A percentile compares a stretch with the other conserved stretches of the same genome.
Conservation (phyloP, 2,888 invertebrate genomes). For the Drosophila gaucha region DNA sequence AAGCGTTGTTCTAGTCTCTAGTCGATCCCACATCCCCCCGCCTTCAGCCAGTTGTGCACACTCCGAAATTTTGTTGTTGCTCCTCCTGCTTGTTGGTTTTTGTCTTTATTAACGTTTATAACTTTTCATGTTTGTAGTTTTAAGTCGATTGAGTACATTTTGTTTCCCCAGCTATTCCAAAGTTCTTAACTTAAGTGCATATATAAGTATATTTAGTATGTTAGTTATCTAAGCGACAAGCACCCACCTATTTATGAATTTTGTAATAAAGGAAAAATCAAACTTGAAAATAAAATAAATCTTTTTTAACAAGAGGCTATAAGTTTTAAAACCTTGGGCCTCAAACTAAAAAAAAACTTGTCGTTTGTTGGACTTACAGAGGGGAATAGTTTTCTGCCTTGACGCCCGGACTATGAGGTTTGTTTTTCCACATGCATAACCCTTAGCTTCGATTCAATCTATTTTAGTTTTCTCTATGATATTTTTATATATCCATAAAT, state of each 20-base stretch:
- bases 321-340: no score
- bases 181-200: slow-evolving; percentile 59
- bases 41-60: slow-evolving; percentile 22
- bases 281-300: slow-evolving; percentile 25
- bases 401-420: no score
- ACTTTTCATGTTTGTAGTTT: slow-evolving; percentile 54
- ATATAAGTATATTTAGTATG: slow-evolving; percentile 39
- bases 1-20: slow-evolving; percentile 82
- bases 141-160: slow-evolving; percentile 45
- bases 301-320: no score
- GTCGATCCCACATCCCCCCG: slow-evolving; percentile 46
- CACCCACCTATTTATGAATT: slow-evolving; percentile 76
- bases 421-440: no score
- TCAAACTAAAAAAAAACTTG: no score
- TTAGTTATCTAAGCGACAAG: slow-evolving; percentile 38
- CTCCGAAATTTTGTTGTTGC: slow-evolving; percentile 24
- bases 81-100: slow-evolving; percentile 55
- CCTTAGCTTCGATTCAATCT: no score
- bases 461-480: no score
- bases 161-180: slow-evolving; percentile 77
- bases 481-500: no score
- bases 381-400: no score
- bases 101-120: slow-evolving; percentile 30
- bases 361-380: no score
- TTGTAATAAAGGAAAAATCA: slow-evolving; percentile 66